A percentile compares a stretch with the other conserved stretches of the same genome.
phyloP scores from a whole-genome alignment of 1,140 invertebrate genomes.

The Aporrectodea caliginosa region DNA sequence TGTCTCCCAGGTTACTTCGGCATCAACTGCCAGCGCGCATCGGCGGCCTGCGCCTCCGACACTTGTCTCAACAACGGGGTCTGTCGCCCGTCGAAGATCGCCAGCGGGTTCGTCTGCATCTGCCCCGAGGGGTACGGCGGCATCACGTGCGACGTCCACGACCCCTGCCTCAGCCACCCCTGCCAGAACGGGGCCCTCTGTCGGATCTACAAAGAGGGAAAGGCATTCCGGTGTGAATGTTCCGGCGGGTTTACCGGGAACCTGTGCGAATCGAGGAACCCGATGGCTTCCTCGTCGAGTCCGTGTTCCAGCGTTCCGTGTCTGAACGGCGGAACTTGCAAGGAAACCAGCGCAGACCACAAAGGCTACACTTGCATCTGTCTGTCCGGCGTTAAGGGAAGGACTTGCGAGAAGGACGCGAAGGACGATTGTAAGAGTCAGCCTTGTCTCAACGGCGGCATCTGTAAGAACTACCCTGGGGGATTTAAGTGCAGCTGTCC shows the following conservation, averaged over 20 bases:
- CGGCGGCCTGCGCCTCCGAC: not conserved
- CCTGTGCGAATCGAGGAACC: not conserved
- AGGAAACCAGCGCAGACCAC: not conserved
- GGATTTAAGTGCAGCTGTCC: not conserved
- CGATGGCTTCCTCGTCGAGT: not conserved
- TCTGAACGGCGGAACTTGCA: slow-evolving; percentile 30
- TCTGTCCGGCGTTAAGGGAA: not conserved
- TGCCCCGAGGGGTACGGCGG: not conserved
- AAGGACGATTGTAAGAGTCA: slow-evolving; percentile 73
- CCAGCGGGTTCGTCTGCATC: not conserved
- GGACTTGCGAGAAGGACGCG: slow-evolving; percentile 4
- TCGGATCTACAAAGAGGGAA: not conserved
- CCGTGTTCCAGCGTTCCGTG: slow-evolving; percentile 25
- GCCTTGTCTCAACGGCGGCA: slow-evolving; percentile 82
- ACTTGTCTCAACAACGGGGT: not conserved
- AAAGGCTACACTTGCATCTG: not conserved
- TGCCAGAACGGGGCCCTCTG: not conserved
- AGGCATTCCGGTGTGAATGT: not conserved
- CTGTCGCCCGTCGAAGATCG: not conserved
- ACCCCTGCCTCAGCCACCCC: not conserved
- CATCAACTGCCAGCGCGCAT: not conserved
- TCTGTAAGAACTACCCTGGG: slow-evolving; percentile 58
- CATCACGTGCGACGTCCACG: not conserved
- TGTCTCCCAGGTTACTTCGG: not conserved
- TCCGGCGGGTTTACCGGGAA: not conserved